A percentile compares a stretch with the other conserved stretches of the same genome.
Evolutionary conservation across 1,140 invertebrate species (phyloP).

Genomic region (Streblospio benedicti): DNA sequence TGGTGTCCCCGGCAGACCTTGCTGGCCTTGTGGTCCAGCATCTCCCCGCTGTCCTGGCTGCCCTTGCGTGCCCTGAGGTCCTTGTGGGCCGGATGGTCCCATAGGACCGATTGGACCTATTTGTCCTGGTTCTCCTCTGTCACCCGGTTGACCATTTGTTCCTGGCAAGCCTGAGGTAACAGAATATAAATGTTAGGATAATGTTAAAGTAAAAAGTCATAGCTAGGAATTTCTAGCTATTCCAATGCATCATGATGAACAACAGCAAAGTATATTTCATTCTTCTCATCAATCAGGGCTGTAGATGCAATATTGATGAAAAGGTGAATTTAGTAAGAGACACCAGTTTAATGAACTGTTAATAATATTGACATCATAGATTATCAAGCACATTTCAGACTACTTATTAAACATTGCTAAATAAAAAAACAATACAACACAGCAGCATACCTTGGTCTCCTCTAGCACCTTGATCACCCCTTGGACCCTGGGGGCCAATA

Average conservation of each 20-base stretch:
- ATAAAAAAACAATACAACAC: background rate
- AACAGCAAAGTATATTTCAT: background rate
- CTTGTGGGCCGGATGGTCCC: constrained; percentile 7
- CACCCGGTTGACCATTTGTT: constrained; percentile 38
- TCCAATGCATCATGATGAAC: background rate
- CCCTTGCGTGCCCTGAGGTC: constrained; percentile 4
- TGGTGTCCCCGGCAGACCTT: background rate
- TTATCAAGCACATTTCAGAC: background rate
- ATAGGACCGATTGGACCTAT: constrained; percentile 10
- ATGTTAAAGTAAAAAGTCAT: too few species aligned
- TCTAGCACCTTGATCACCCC: background rate
- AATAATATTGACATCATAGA: background rate
- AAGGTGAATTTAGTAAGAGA: background rate
- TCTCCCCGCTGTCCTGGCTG: constrained; percentile 2
- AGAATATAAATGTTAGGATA: too few species aligned
- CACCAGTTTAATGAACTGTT: background rate
- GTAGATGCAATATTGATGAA: background rate
- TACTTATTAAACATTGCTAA: background rate
- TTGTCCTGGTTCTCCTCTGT: constrained; percentile 7
- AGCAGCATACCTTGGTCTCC: background rate
- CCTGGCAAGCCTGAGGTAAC: constrained; percentile 55
- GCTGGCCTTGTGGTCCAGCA: background rate
- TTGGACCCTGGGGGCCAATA: background rate
- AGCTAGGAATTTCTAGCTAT: constrained; percentile 16
- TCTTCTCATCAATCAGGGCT: background rate